These are phyloP conservation scores for Xenopus petersii DNA, from an alignment of 2,797 vertebrate genomes.

Conservation along the genomic window DNA sequence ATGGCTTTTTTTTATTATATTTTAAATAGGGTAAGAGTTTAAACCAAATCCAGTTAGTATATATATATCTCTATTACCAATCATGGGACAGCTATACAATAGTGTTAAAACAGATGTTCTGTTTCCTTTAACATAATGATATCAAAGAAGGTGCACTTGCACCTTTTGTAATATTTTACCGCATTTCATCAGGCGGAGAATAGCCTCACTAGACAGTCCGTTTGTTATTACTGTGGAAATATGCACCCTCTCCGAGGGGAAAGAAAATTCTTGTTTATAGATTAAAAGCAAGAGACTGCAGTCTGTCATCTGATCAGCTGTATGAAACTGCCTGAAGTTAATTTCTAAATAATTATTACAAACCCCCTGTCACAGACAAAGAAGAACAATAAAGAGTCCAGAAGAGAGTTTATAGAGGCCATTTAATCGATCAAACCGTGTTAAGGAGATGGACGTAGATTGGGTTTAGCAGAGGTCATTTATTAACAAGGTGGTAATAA, in stretches of 20 bases:
- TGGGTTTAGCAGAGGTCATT: neutral
- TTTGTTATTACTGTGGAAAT: slow-evolving; percentile 17
- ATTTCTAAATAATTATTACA: neutral
- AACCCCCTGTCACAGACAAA: neutral
- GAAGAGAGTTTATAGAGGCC: neutral
- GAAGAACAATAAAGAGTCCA: neutral
- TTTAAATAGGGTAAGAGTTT: too few species aligned
- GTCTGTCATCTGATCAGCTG: slow-evolving; percentile 15
- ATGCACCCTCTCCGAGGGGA: slow-evolving; percentile 6
- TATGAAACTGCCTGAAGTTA: slow-evolving; percentile 6
- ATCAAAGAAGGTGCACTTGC: too few species aligned
- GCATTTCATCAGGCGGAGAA: neutral
- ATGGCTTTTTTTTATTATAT: too few species aligned
- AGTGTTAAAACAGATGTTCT: too few species aligned
- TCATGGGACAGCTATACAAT: too few species aligned
- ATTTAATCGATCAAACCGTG: neutral
- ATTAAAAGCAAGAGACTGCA: slow-evolving; percentile 24
- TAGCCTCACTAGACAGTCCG: neutral
- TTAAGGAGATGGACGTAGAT: neutral
- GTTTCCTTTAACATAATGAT: too few species aligned
- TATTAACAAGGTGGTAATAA: neutral
- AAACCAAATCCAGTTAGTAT: too few species aligned
- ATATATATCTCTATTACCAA: too few species aligned
- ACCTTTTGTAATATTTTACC: neutral
- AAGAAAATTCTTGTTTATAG: slow-evolving; percentile 12